Evolutionary conservation across 2,888 invertebrate genomes (phyloP).

Genomic region (Lamellibrachia satsuma): DNA sequence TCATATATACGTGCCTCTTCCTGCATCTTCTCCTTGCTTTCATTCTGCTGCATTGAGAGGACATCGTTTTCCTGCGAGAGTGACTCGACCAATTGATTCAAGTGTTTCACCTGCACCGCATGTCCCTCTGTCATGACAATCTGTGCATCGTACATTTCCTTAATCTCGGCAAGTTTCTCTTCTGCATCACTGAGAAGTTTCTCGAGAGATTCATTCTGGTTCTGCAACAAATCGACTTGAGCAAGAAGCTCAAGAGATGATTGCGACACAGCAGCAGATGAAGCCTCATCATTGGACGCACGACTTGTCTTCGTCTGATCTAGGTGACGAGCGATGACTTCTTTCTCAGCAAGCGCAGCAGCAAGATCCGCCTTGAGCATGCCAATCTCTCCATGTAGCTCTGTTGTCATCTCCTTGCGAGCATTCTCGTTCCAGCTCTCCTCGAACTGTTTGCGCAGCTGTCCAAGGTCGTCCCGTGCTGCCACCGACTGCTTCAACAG

Average conservation of each 20-base stretch:
- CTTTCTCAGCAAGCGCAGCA: background rate
- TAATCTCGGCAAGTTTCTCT: background rate
- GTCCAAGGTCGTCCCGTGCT: background rate
- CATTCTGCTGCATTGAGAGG: background rate
- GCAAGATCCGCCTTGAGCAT: background rate
- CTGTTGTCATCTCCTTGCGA: background rate
- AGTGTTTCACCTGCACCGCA: background rate
- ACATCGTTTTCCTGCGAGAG: background rate
- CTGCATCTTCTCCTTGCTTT: background rate
- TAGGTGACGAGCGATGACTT: background rate
- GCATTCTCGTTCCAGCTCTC: background rate
- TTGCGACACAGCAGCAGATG: background rate
- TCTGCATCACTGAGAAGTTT: background rate
- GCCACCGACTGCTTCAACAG: slow-evolving; percentile 17
- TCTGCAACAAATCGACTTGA: background rate
- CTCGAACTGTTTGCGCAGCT: background rate
- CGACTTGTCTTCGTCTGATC: background rate
- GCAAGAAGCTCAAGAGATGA: background rate
- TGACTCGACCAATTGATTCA: background rate
- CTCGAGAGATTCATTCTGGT: background rate
- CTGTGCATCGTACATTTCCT: background rate
- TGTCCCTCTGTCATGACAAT: background rate
- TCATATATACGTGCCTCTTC: background rate
- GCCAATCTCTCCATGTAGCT: background rate
- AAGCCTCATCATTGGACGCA: background rate